Conservation (phyloP, 2,113 vertebrate species). For the Dolichallabes microphthalmus region DNA sequence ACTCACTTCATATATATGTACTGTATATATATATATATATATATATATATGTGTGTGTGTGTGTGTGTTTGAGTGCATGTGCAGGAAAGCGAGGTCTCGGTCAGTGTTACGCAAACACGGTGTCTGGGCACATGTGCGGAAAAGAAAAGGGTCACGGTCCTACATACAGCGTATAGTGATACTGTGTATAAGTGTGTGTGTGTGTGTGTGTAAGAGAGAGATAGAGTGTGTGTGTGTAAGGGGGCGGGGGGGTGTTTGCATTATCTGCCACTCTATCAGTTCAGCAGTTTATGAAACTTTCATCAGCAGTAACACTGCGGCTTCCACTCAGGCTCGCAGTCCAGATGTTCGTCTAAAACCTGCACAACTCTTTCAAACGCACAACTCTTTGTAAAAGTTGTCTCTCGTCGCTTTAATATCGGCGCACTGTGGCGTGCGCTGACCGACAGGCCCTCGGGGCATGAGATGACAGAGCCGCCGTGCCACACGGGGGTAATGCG, state of each 20-base stretch:
- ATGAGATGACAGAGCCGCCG: slow-evolving; percentile 69
- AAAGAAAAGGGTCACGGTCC: neutral
- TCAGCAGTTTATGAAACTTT: slow-evolving; percentile 31
- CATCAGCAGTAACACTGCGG: slow-evolving; percentile 1
- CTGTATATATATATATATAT: no score
- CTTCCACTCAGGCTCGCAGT: slow-evolving; percentile 10
- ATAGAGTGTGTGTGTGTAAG: slow-evolving; percentile 2
- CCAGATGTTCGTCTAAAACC: slow-evolving; percentile 28
- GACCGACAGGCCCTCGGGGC: slow-evolving; percentile 62
- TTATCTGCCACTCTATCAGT: neutral
- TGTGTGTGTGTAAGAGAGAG: neutral
- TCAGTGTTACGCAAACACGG: slow-evolving; percentile 7
- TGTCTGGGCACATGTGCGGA: slow-evolving; percentile 18
- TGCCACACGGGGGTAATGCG: slow-evolving; percentile 28
- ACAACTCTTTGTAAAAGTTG: slow-evolving; percentile 53
- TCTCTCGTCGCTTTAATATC: slow-evolving; percentile 68
- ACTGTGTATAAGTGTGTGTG: neutral
- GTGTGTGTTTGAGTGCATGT: neutral
- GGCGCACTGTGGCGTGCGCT: slow-evolving; percentile 59
- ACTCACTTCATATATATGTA: neutral
- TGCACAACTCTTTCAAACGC: slow-evolving; percentile 38
- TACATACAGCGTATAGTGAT: neutral
- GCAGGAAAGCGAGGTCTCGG: slow-evolving; percentile 14
- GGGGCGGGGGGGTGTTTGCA: neutral
- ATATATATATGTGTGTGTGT: no score